Conservation (phyloP, 2,797 vertebrate species). For the Girardinus metallicus region DNA sequence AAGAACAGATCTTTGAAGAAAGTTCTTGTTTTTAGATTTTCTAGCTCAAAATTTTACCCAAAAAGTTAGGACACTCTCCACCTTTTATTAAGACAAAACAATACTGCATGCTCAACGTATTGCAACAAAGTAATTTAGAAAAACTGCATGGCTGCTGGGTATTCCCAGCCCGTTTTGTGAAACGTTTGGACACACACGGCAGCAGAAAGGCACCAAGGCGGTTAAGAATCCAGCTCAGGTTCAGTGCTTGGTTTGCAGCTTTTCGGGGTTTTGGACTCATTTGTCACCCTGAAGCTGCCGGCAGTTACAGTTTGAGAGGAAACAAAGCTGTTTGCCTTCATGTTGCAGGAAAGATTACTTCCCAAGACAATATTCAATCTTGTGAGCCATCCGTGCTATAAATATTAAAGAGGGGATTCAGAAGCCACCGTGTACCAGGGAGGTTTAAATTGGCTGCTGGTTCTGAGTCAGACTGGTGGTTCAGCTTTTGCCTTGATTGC, state of each 20-base stretch:
- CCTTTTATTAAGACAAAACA: no score
- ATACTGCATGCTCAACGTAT: no score
- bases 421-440: neutral
- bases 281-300: slow-evolving; percentile 15
- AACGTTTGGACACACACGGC: neutral
- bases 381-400: neutral
- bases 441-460: neutral
- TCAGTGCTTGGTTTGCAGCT: slow-evolving; percentile 5
- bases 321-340: slow-evolving; percentile 14
- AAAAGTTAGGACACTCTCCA: no score
- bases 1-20: no score
- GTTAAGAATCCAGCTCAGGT: slow-evolving; percentile 25
- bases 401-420: neutral
- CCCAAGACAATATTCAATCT: neutral
- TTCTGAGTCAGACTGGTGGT: neutral
- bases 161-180: no score
- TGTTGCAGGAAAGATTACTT: neutral
- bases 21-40: no score
- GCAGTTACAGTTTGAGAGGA: slow-evolving; percentile 18
- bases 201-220: slow-evolving; percentile 14
- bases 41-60: no score
- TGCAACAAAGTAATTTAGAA: no score
- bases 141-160: no score
- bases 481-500: neutral
- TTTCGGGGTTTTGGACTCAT: slow-evolving; percentile 23